Conservation (phyloP, 2,888 invertebrate species). For the Deilephila elpenor region DNA sequence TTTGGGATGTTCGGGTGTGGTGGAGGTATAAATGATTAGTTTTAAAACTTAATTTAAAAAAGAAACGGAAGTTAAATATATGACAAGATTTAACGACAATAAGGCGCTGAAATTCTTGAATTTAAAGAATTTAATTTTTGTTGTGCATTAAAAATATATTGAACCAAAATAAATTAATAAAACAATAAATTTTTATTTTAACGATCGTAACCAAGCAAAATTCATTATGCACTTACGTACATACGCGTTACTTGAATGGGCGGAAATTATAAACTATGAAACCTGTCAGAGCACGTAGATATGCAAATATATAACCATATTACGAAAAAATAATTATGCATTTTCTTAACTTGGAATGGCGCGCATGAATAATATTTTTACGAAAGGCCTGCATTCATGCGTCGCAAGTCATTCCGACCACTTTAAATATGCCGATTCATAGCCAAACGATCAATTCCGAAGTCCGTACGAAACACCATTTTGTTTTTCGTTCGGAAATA, state of each 20-base stretch:
- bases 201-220: neutral
- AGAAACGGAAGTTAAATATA: no score
- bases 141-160: no score
- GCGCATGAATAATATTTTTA: neutral
- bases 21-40: neutral
- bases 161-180: neutral
- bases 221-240: neutral
- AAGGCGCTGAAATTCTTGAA: no score
- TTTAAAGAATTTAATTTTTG: no score
- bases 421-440: constrained; percentile 35
- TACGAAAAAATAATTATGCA: neutral
- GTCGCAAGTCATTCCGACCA: constrained; percentile 27
- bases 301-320: constrained; percentile 2
- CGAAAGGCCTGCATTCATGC: constrained; percentile 23
- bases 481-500: constrained; percentile 31
- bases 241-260: neutral
- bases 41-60: neutral
- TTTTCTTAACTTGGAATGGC: neutral
- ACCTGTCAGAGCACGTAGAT: constrained; percentile 2
- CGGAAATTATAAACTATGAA: neutral
- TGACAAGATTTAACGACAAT: no score
- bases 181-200: neutral
- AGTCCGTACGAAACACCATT: constrained; percentile 39
- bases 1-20: neutral
- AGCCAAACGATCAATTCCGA: constrained; percentile 33